A percentile compares a stretch with the other conserved stretches of the same genome.
Conservation (phyloP, 2,113 vertebrate genomes). For the Carassius carassius region DNA sequence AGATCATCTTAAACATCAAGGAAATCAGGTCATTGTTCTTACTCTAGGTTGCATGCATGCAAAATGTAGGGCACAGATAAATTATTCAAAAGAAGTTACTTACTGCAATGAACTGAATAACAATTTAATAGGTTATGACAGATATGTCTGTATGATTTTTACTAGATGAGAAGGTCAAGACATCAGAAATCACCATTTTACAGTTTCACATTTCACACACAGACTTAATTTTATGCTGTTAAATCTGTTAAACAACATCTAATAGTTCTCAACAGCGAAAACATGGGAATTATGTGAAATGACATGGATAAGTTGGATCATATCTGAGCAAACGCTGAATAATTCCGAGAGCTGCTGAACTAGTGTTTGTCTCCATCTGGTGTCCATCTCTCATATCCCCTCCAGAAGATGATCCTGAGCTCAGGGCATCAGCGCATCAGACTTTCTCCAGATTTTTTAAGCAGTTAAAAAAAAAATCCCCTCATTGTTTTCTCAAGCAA, state of each 20-base stretch:
- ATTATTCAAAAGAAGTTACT: background rate
- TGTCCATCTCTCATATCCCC: background rate
- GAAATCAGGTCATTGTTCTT: background rate
- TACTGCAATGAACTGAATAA: background rate
- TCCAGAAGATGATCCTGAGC: background rate
- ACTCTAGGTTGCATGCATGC: background rate
- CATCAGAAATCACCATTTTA: background rate
- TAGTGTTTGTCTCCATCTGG: constrained; percentile 1
- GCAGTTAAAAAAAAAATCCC: too few species aligned
- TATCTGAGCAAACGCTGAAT: background rate
- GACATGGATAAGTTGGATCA: background rate
- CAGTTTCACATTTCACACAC: background rate
- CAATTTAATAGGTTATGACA: background rate
- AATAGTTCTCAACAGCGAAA: background rate
- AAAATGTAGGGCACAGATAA: background rate
- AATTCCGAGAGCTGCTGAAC: background rate
- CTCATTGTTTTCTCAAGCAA: too few species aligned
- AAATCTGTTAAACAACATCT: background rate
- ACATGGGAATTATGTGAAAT: background rate
- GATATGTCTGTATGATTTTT: background rate
- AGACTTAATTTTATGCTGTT: background rate
- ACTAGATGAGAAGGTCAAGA: background rate
- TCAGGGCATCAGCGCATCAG: too few species aligned
- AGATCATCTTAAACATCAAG: background rate
- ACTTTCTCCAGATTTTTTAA: too few species aligned